phyloP scores from a whole-genome alignment of 2,797 vertebrate genomes.

The Orientallactaga sibirica region DNA sequence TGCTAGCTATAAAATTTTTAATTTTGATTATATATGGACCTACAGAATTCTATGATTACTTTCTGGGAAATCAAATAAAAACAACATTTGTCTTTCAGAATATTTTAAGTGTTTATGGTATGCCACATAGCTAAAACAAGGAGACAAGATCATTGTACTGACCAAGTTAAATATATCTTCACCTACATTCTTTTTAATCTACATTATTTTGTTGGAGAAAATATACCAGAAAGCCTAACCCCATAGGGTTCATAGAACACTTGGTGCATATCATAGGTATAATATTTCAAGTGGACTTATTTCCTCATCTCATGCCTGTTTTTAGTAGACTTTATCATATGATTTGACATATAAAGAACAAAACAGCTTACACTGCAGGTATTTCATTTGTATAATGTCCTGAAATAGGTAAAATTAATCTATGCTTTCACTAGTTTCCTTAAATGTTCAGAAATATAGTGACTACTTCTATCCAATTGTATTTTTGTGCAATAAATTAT shows the following conservation, averaged over 20 bases:
- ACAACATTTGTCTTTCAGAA: conserved; percentile 53
- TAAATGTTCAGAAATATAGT: background rate
- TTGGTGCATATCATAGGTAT: background rate
- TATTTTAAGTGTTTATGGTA: background rate
- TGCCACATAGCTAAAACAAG: background rate
- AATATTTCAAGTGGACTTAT: background rate
- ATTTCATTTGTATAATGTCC: background rate
- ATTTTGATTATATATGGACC: conserved; percentile 53
- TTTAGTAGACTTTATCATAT: no score
- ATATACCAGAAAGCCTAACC: conserved; percentile 2
- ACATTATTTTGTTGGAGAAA: background rate
- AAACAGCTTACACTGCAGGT: no score
- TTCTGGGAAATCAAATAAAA: conserved; percentile 20
- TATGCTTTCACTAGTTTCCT: background rate
- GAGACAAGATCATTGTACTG: background rate
- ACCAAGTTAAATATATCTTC: conserved; percentile 35
- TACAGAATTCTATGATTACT: conserved; percentile 19
- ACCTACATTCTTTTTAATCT: background rate
- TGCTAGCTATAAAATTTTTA: conserved; percentile 2
- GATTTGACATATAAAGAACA: no score
- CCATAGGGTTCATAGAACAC: background rate
- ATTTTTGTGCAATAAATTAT: conserved; percentile 21
- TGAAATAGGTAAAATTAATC: background rate
- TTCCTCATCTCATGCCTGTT: no score
- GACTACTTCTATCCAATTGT: conserved; percentile 1